Conservation (phyloP, 2,797 vertebrate species). For the Notolepis coatsorum region DNA sequence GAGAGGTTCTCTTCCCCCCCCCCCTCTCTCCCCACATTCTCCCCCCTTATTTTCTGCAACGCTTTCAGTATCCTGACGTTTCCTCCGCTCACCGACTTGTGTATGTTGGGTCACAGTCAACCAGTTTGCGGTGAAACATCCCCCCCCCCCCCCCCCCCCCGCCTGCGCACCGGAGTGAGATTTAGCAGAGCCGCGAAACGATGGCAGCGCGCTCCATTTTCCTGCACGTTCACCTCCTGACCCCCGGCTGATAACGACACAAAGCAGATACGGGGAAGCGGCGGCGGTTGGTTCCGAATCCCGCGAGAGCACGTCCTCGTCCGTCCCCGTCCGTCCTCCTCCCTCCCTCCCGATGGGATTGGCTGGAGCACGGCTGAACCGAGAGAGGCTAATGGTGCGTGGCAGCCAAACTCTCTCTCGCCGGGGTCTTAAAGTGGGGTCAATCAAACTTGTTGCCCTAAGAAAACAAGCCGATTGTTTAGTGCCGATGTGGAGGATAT, state of each 20-base stretch:
- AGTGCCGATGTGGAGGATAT: conserved; percentile 55
- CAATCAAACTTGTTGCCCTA: conserved; percentile 61
- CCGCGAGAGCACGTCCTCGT: conserved; percentile 35
- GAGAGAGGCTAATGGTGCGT: conserved; percentile 50
- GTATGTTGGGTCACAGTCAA: conserved; percentile 13
- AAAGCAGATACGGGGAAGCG: background rate
- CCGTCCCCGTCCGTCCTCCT: conserved; percentile 35
- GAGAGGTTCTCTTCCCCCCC: conserved; percentile 17
- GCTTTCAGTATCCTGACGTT: conserved; percentile 43
- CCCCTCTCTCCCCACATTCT: no score
- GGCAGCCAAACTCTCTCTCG: conserved; percentile 54
- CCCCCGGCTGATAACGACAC: no score
- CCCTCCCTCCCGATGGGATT: conserved; percentile 21
- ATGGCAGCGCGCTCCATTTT: no score
- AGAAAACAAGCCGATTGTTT: conserved; percentile 59
- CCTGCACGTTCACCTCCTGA: no score
- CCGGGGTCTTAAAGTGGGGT: conserved; percentile 51
- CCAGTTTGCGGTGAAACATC: no score
- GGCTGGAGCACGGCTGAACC: conserved; percentile 53
- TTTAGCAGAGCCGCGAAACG: no score
- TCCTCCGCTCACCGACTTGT: no score
- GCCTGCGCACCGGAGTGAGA: no score
- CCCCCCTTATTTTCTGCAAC: conserved; percentile 53
- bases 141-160: no score
- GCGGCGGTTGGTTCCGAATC: background rate